Evolutionary conservation across 2,888 invertebrate species (phyloP).

Genomic region (Callyntrura guangdongensis): DNA sequence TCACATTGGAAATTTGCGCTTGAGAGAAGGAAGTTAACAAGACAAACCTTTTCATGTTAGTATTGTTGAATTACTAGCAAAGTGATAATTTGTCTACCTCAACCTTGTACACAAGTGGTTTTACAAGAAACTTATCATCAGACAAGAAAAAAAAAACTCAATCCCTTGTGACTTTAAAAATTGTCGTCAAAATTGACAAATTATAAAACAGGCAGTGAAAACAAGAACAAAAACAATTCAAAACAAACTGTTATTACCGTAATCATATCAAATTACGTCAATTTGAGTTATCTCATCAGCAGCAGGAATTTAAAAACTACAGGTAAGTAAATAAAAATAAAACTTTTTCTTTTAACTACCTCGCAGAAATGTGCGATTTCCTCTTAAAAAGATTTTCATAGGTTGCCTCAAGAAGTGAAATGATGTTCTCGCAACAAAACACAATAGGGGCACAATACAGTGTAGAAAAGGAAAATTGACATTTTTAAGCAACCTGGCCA

Average conservation of each 20-base stretch:
- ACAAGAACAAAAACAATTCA: too few species aligned
- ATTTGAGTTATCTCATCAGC: not conserved
- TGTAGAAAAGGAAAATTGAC: not conserved
- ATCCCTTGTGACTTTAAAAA: not conserved
- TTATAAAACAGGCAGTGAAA: not conserved
- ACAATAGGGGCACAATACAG: slow-evolving; percentile 2
- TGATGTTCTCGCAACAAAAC: not conserved
- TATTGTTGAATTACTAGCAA: not conserved
- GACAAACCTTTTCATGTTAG: not conserved
- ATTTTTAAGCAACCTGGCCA: not conserved
- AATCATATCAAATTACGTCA: not conserved
- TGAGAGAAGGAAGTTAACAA: slow-evolving; percentile 4
- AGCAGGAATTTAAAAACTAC: not conserved
- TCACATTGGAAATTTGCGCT: slow-evolving; percentile 50
- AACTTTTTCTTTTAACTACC: slow-evolving; percentile 35
- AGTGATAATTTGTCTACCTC: slow-evolving; percentile 3
- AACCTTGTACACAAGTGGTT: not conserved
- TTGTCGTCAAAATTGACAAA: not conserved
- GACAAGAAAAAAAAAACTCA: too few species aligned
- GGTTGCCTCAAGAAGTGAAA: not conserved
- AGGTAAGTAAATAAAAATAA: slow-evolving; percentile 21
- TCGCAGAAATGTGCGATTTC: slow-evolving; percentile 28
- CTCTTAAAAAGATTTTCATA: not conserved
- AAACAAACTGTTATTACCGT: too few species aligned
- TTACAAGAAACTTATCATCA: slow-evolving; percentile 1